Percentiles rank a stretch among this genome's conserved stretches.
Conservation (phyloP, 2,797 vertebrate species). For the Cuculus canorus region DNA sequence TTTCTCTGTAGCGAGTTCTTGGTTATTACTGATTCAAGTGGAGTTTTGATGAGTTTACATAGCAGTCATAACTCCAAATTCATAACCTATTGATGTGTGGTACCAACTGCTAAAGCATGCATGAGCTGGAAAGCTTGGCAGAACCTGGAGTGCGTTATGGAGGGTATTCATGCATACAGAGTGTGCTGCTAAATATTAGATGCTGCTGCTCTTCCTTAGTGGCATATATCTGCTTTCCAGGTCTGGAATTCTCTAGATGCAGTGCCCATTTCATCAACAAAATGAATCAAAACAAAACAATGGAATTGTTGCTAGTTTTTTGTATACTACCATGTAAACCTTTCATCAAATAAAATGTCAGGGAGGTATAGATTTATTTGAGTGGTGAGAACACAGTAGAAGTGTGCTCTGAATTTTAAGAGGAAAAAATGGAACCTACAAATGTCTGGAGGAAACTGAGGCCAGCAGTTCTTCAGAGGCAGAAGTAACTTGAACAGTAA, state of each 20-base stretch:
- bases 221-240: not conserved
- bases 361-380: not conserved
- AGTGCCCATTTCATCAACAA: not conserved
- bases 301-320: not conserved
- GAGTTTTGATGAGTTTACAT: not conserved
- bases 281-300: not conserved
- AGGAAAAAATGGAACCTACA: not conserved
- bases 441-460: not conserved
- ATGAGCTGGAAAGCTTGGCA: slow-evolving; percentile 7
- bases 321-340: not conserved
- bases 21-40: not conserved
- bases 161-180: not conserved
- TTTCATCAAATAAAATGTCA: not conserved
- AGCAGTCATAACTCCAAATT: slow-evolving; percentile 5
- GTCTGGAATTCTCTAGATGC: not conserved
- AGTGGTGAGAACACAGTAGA: not conserved
- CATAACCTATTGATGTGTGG: not conserved
- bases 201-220: not conserved
- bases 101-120: slow-evolving; percentile 39
- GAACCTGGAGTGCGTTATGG: not conserved
- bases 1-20: not conserved
- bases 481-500: not conserved
- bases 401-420: not conserved
- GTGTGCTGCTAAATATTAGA: slow-evolving; percentile 46
- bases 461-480: not conserved